Evolutionary conservation across 2,888 invertebrate genomes (phyloP).

Genomic region (Acheta domesticus): DNA sequence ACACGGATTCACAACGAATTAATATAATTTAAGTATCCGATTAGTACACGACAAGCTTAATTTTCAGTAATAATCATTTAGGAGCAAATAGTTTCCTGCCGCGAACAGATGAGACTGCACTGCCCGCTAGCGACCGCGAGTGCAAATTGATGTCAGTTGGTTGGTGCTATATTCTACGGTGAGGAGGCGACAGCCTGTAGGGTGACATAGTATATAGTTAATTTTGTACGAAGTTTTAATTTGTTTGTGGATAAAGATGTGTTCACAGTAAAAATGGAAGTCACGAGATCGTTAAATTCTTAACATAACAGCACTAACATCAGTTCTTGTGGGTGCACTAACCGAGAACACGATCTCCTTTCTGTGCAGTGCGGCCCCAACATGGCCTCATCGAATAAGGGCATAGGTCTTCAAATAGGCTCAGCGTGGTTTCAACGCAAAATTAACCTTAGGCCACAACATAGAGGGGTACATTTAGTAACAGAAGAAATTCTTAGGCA

Average conservation of each 20-base stretch:
- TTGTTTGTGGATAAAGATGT: constrained; percentile 26
- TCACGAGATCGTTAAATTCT: constrained; percentile 22
- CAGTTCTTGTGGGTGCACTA: constrained; percentile 30
- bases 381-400: constrained; percentile 83
- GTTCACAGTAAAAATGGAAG: constrained; percentile 27
- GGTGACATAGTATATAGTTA: not conserved
- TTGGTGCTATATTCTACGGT: constrained; percentile 28
- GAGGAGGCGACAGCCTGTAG: constrained; percentile 23
- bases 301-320: constrained; percentile 31
- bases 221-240: constrained; percentile 28
- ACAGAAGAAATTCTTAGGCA: constrained; percentile 94
- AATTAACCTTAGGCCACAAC: constrained; percentile 92
- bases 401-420: constrained; percentile 77
- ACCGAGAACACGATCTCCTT: constrained; percentile 26
- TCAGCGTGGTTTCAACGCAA: constrained; percentile 98
- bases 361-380: constrained; percentile 44
- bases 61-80: too few species aligned
- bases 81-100: too few species aligned
- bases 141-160: constrained; percentile 35
- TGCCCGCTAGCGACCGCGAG: constrained; percentile 34
- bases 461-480: constrained; percentile 94
- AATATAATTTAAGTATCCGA: too few species aligned
- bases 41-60: too few species aligned
- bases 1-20: too few species aligned
- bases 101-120: constrained; percentile 28